Evolutionary conservation across 2,113 vertebrate species (phyloP), one percentile per base, ranked within the genome.

Genomic region (Zosterops lateralis): DNA sequence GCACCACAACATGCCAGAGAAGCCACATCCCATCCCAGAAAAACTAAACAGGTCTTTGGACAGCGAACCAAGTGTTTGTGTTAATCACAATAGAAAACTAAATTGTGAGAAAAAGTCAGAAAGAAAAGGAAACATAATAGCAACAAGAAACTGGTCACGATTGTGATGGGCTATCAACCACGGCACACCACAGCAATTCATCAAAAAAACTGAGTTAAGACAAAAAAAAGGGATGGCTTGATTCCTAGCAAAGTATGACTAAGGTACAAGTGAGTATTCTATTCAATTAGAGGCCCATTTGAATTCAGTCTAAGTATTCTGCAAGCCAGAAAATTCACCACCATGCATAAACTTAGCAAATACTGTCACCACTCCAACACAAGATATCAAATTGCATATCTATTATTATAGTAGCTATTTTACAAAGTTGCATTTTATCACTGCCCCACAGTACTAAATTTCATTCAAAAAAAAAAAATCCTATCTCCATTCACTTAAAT

Each of bases 391-490:
- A 54, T 70, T 82, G 70, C 57, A 1, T 34, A 57, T 36, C 58
- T 78, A 90, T 60, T 57, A 57, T 58, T 58, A 89, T 5, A 66
- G 65, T 28, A 64, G 38, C 64, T 18, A 18, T 89, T 92, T 78
- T 72, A 92, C 36, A 10, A 81, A 84, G 65, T 19, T 62, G 21
- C 17, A 64, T 91, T 94, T 79, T 88, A 91, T 87, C 58, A 68
- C 38, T 75, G 42, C 65, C 48, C 60, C 42, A 44, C 51, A 89
- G 68, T 45, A 76, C 66, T 76, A 68, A 31, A 72, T 65, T 92
- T 93, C 93, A 94, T 96, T 93, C 38, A 94, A 90, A 64, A 67
- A 61, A 70, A 57, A 34, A 61, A 70, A 57, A 34, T 18, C 64
- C 3, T 9, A 36, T 19, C 51, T 64, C 51, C 26, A 62, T 62